Evolutionary conservation across 2,888 invertebrate species (phyloP), one percentile per base, ranked within the genome.

Genomic region (Balanococcus diminutus): DNA sequence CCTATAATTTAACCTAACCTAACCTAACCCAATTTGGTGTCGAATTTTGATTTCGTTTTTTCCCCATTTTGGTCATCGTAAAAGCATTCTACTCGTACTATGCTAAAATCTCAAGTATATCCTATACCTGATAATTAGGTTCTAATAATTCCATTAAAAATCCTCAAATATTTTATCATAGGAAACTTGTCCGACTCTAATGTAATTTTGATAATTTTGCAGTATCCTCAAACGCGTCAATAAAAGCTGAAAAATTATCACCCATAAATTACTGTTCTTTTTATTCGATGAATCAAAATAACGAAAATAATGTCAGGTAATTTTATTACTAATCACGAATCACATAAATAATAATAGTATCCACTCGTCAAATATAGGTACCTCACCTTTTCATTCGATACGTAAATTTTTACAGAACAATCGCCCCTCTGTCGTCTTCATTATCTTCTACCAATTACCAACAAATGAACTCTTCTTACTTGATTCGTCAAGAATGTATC

Each of bases 231-330:
- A 51, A 28, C 32, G 19, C 82, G 56, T 25, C 46, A 1, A 51
- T 82, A 28, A 82, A 82, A 82, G 25, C 82, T 4, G 82, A 82
- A n/a, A 82, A 56, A 56, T 82, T 82, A 82, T 82, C 82, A 25
- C 82, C 82, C 4, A 51, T 19, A 5, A 32, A 51, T n/a, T 51
- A 51, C 31, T 51, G 82, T 31, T 56, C 82, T 1, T 46, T 51
- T 82, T 19, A 51, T 51, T 56, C 82, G 31, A 22, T 22, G 36
- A 56, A 82, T 56, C 82, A 82, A 31, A 56, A 16, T 32, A 31
- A 56, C 56, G 51, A 46, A 51, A n/a, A 28, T 8, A 82, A 56
- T 25, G n/a, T 56, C 28, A 82, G 51, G 31, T 51, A 46, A 46
- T n/a, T 46, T 46, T 16, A 46, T n/a, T 46, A 2, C n/a, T 11